Evolutionary conservation across 2,113 vertebrate species (phyloP).

Genomic region (Pterocles orientalis): DNA sequence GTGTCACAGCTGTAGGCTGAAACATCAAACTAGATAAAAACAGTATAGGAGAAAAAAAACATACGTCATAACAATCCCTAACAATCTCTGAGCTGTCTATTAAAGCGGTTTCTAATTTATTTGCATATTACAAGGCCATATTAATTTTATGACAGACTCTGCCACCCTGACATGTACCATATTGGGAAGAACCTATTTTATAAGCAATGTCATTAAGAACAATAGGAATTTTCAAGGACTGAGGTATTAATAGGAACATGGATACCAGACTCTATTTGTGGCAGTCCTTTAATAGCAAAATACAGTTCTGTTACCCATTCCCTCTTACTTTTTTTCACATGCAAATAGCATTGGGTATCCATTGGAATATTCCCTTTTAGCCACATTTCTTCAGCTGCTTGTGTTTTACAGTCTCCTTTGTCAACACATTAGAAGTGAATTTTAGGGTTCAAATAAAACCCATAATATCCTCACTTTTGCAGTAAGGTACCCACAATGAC

Average conservation of each 20-base stretch:
- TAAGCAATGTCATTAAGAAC: background rate
- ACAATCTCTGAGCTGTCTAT: background rate
- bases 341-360: background rate
- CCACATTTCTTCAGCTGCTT: background rate
- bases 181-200: background rate
- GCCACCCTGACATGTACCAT: background rate
- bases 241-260: accelerated
- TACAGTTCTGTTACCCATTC: background rate
- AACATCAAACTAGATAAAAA: background rate
- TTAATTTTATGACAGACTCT: background rate
- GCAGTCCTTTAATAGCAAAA: background rate
- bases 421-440: background rate
- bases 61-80: too few species aligned
- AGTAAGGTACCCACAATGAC: background rate
- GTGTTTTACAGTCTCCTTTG: background rate
- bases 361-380: background rate
- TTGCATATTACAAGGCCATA: background rate
- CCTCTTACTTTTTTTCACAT: background rate
- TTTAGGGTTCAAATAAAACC: background rate
- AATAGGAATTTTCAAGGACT: background rate
- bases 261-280: background rate
- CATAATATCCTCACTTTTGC: background rate
- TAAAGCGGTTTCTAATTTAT: background rate
- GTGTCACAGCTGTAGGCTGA: background rate
- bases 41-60: background rate